A percentile compares a stretch with the other conserved stretches of the same genome.
phyloP scores from a whole-genome alignment of 2,113 vertebrate species.

The Dromiciops gliroides region DNA sequence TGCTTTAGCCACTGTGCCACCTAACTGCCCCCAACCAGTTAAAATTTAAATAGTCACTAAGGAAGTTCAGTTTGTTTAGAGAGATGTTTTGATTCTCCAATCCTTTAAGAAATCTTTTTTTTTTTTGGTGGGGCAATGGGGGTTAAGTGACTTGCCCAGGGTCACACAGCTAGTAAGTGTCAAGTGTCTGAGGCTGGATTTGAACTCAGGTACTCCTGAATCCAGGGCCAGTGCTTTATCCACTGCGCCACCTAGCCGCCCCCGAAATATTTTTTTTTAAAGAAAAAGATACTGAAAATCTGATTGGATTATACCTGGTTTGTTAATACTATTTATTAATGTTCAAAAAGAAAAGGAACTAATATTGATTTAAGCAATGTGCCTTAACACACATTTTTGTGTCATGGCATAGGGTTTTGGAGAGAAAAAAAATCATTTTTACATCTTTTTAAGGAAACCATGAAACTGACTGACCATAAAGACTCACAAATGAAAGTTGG shows the following conservation, averaged over 20 bases:
- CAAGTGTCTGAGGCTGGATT: too few species aligned
- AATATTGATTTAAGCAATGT: slow-evolving; percentile 52
- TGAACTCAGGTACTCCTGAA: too few species aligned
- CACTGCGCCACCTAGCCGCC: too few species aligned
- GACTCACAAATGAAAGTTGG: background rate
- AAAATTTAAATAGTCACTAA: background rate
- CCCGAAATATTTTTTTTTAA: too few species aligned
- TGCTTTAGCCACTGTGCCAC: too few species aligned
- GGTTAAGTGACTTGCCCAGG: too few species aligned
- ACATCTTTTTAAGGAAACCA: slow-evolving; percentile 3
- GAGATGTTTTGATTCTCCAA: background rate
- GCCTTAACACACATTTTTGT: slow-evolving; percentile 30
- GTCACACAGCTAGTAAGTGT: too few species aligned
- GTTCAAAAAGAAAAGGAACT: slow-evolving; percentile 31
- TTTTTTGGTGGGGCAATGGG: too few species aligned
- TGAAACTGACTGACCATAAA: slow-evolving; percentile 23
- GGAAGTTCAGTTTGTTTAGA: background rate
- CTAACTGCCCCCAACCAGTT: too few species aligned
- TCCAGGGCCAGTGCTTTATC: too few species aligned
- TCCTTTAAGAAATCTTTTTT: slow-evolving; percentile 53
- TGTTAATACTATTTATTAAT: slow-evolving; percentile 44
- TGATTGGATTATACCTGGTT: slow-evolving; percentile 61
- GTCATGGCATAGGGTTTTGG: slow-evolving; percentile 28
- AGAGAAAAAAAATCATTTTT: slow-evolving; percentile 2
- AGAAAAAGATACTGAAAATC: slow-evolving; percentile 52